Evolutionary conservation across 2,797 vertebrate species (phyloP).

Genomic region (Chelon auratus): DNA sequence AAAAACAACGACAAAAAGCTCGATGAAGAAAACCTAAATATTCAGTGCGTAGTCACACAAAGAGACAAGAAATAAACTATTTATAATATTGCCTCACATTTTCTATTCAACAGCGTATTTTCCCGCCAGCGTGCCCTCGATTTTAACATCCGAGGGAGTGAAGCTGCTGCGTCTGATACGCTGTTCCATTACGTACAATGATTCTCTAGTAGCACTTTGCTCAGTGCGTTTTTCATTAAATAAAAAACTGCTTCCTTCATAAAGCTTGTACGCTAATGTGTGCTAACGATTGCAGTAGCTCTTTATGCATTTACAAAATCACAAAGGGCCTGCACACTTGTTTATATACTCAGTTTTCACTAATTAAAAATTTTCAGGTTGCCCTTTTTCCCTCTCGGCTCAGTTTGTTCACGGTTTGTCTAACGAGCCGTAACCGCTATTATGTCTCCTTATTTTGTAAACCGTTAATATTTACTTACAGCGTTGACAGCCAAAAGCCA

Average conservation of each 20-base stretch:
- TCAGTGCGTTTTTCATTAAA: slow-evolving; percentile 56
- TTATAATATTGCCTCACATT: slow-evolving; percentile 30
- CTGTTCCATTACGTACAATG: background rate
- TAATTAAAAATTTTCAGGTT: slow-evolving; percentile 43
- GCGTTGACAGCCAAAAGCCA: slow-evolving; percentile 5
- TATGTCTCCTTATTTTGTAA: slow-evolving; percentile 13
- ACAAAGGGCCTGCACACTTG: slow-evolving; percentile 18
- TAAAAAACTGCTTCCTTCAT: slow-evolving; percentile 39
- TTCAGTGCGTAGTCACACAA: slow-evolving; percentile 30
- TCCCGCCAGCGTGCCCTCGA: slow-evolving; percentile 11
- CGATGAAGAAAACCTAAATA: slow-evolving; percentile 11
- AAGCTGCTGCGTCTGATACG: slow-evolving; percentile 20
- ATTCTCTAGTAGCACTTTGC: slow-evolving; percentile 19
- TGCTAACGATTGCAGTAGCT: slow-evolving; percentile 34
- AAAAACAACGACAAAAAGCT: slow-evolving; percentile 19
- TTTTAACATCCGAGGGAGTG: slow-evolving; percentile 21
- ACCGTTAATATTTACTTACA: slow-evolving; percentile 33
- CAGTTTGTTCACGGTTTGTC: slow-evolving; percentile 29
- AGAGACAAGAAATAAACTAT: slow-evolving; percentile 26
- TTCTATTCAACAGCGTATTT: slow-evolving; percentile 35
- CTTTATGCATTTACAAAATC: slow-evolving; percentile 28
- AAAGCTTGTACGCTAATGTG: slow-evolving; percentile 19
- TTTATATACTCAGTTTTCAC: slow-evolving; percentile 41
- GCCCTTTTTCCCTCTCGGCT: background rate
- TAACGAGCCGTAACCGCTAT: slow-evolving; percentile 24